Evolutionary conservation across 2,113 vertebrate genomes (phyloP).

Genomic region (Triplophysa rosa): DNA sequence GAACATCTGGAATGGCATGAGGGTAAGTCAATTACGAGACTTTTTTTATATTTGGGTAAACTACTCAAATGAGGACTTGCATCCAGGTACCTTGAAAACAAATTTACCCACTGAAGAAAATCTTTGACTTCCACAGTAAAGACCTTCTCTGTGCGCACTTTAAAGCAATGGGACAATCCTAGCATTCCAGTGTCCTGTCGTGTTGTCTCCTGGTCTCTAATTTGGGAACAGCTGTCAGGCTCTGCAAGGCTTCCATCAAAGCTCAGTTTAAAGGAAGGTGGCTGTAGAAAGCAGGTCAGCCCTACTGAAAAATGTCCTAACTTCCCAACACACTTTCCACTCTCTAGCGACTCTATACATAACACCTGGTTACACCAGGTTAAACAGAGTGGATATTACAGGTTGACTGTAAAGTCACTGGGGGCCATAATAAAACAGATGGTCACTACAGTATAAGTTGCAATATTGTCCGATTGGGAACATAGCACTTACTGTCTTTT

Average conservation of each 20-base stretch:
- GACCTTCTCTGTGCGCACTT: conserved; percentile 54
- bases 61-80: too few species aligned
- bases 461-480: not conserved
- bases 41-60: too few species aligned
- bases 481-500: not conserved
- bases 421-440: conserved; percentile 48
- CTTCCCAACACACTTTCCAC: conserved; percentile 58
- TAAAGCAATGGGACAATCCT: conserved; percentile 58
- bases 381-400: conserved; percentile 58
- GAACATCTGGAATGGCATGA: too few species aligned
- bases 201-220: conserved; percentile 73
- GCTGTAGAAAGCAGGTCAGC: not conserved
- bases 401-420: conserved; percentile 47
- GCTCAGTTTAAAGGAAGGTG: conserved; percentile 47
- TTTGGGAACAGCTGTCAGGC: conserved; percentile 76
- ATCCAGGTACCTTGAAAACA: too few species aligned
- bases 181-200: conserved; percentile 70
- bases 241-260: conserved; percentile 72
- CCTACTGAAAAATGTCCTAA: conserved; percentile 42
- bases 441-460: conserved; percentile 11
- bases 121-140: conserved; percentile 55
- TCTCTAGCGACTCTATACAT: conserved; percentile 42
- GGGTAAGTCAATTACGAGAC: too few species aligned
- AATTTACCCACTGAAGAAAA: conserved; percentile 37
- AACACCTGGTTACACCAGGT: conserved; percentile 59